Percentiles rank a stretch among this genome's conserved stretches.
Conservation (phyloP, 2,888 invertebrate genomes). For the Ryuthela nishihirai region DNA sequence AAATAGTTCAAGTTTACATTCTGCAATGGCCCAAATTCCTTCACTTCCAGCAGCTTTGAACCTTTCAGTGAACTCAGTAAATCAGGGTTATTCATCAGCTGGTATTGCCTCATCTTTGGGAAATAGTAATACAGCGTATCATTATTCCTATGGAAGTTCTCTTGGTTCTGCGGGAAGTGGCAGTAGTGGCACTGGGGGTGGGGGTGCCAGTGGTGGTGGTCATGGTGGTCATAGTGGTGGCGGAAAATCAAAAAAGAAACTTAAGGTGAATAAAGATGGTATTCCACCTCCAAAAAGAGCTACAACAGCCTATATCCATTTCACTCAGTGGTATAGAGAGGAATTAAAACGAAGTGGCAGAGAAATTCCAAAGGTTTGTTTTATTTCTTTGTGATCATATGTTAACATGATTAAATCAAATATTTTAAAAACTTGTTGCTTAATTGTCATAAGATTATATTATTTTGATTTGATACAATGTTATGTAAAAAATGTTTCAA, state of each 20-base stretch:
- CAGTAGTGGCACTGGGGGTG: no score
- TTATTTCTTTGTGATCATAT: no score
- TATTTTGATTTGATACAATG: no score
- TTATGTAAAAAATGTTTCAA: no score
- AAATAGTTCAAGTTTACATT: slow-evolving; percentile 39
- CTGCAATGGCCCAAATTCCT: slow-evolving; percentile 41
- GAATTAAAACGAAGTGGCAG: slow-evolving; percentile 48
- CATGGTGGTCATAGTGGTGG: slow-evolving; percentile 26
- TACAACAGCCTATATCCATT: slow-evolving; percentile 51
- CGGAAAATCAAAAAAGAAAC: slow-evolving; percentile 41
- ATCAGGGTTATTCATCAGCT: slow-evolving; percentile 24
- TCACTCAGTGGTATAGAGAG: slow-evolving; percentile 49
- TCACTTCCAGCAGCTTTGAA: slow-evolving; percentile 41
- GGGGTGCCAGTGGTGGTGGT: slow-evolving; percentile 26
- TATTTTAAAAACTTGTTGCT: no score
- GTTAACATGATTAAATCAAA: no score
- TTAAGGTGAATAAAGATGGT: slow-evolving; percentile 43
- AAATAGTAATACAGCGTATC: slow-evolving; percentile 34
- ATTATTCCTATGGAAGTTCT: slow-evolving; percentile 28
- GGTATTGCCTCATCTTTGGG: slow-evolving; percentile 26
- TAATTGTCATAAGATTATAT: no score
- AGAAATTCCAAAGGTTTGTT: slow-evolving; percentile 45
- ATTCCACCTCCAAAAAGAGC: slow-evolving; percentile 48
- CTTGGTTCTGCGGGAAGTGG: slow-evolving; percentile 20
- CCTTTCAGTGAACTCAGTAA: slow-evolving; percentile 38